Evolutionary conservation across 2,113 vertebrate genomes (phyloP), one percentile per base, ranked within the genome.

Genomic region (Loxodonta africana): DNA sequence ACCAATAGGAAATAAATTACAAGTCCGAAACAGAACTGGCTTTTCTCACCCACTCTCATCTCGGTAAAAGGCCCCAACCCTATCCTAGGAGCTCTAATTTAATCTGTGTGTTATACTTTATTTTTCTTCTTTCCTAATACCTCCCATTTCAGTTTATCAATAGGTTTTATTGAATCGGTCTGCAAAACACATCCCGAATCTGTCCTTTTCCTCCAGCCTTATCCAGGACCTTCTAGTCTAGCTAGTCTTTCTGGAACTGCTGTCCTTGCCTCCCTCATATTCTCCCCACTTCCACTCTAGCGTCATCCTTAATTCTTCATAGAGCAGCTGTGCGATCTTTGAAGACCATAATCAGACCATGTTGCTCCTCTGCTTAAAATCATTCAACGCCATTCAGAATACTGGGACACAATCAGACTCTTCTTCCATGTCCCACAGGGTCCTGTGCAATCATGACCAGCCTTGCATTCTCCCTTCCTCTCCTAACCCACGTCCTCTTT

Each of bases 361-460:
- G 3, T 44, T n/a, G 5, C 6, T 48, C 73, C 2, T 69, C 60
- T 44, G 48, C 20, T 87, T 17, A 46, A 44, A 25, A 0, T 63
- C 30, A 41, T 71, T 6, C 6, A 14, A 11, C 23, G 14, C 0
- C 41, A 60, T 93, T 81, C 17, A 7, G 63, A 89, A 76, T 17
- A 41, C 62, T 23, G 10, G 3, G n/a, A 30, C 33, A 11, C 57
- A 57, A 46, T 21, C 21, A 63, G 2, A 46, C 37, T 26, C 28
- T 80, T 17, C 46, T 5, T 44, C 3, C 23, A 2, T 60, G 26
- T 30, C n/a, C 37, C 6, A n/a, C 65, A 33, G 23, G 53, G 53
- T 5, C 4, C 25, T 0, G 0, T 63, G 0, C 17, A 33, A 25
- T 48, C 41, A 12, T 6, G 20, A 17, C 69, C 18, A n/a, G 8